Evolutionary conservation across 2,113 vertebrate species (phyloP).

Genomic region (Murina feae): DNA sequence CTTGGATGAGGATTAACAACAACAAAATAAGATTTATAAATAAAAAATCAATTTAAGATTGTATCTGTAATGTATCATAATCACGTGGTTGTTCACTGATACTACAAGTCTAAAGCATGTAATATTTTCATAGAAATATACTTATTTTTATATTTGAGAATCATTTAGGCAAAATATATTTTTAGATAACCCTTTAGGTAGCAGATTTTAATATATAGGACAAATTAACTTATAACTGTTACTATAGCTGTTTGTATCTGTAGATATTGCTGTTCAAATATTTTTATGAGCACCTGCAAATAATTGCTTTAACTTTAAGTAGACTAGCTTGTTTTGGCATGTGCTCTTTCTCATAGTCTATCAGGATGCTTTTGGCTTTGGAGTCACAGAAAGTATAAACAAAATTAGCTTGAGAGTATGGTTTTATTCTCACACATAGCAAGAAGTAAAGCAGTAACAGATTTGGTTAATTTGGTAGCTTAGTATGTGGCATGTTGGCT

Average conservation of each 20-base stretch:
- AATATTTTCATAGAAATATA: neutral
- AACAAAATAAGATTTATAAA: neutral
- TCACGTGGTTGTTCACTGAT: neutral
- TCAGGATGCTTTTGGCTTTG: neutral
- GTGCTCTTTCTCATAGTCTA: neutral
- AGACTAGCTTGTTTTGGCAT: neutral
- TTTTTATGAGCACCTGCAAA: conserved; percentile 31
- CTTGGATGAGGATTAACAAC: too few species aligned
- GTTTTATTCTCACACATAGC: neutral
- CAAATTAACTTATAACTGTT: neutral
- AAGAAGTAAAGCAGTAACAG: neutral
- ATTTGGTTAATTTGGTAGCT: neutral
- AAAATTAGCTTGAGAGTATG: conserved; percentile 2
- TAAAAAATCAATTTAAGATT: conserved; percentile 4
- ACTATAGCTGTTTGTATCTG: neutral
- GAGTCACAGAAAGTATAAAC: neutral
- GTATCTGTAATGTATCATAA: neutral
- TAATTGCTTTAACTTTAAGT: conserved; percentile 27
- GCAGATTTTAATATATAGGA: neutral
- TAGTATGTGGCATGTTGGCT: neutral
- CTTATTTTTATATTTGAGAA: neutral
- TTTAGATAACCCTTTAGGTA: neutral
- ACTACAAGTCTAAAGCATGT: neutral
- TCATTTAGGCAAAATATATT: neutral
- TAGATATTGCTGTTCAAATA: neutral